Percentiles rank a stretch among this genome's conserved stretches.
These are phyloP conservation scores for Acleris holmiana DNA, from an alignment of 2,888 invertebrate genomes.

Conservation along the genomic window DNA sequence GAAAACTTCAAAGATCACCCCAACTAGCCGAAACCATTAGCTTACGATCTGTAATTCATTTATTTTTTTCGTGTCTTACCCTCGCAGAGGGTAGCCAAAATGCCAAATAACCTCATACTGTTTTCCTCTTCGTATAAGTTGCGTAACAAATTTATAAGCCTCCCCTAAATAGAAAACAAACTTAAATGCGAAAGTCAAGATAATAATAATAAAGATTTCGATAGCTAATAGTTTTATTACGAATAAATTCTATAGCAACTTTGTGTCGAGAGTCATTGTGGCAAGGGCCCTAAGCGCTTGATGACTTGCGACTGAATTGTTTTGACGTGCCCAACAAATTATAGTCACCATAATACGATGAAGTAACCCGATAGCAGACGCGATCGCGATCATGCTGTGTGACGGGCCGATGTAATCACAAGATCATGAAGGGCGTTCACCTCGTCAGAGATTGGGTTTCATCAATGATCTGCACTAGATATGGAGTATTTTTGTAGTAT, in stretches of 20 bases:
- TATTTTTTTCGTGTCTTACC: slow-evolving; percentile 7
- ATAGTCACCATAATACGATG: slow-evolving; percentile 8
- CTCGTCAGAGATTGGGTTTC: neutral
- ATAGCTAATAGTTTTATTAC: neutral
- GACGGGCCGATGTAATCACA: slow-evolving; percentile 16
- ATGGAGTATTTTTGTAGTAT: no score
- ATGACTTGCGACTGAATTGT: slow-evolving; percentile 33
- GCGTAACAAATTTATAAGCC: neutral
- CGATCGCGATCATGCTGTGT: slow-evolving; percentile 4
- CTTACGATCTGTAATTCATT: slow-evolving; percentile 27
- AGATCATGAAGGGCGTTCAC: slow-evolving; percentile 15
- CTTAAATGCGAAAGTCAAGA: no score
- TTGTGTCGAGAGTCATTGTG: neutral
- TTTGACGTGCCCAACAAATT: slow-evolving; percentile 32
- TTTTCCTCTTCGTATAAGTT: slow-evolving; percentile 5
- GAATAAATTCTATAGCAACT: neutral
- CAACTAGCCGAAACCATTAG: slow-evolving; percentile 18
- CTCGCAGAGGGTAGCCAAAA: slow-evolving; percentile 2
- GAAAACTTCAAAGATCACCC: slow-evolving; percentile 1
- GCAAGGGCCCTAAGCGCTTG: slow-evolving; percentile 7
- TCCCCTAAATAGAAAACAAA: no score
- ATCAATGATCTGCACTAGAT: no score
- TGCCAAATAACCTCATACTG: neutral
- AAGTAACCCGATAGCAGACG: slow-evolving; percentile 34
- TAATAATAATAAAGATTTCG: no score